Base-by-base conservation (phyloP, 30 jellyfish, hydroid and myxozoan genomes). In the Aurelia coerulea region DNA sequence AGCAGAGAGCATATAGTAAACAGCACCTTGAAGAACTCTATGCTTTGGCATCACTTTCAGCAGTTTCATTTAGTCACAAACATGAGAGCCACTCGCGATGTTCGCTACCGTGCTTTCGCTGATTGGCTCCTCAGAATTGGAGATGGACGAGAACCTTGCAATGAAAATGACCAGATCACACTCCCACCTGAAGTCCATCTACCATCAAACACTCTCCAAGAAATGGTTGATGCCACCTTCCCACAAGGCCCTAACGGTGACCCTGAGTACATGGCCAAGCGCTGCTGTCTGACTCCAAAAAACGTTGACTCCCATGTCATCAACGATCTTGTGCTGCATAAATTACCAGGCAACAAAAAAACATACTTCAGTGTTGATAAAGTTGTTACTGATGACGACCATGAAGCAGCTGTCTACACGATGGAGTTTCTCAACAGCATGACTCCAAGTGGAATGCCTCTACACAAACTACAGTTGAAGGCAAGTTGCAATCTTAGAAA, bases 11-110 rank as follows among this genome's bases (percentile, higher is more conserved):
- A 73, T 33, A 83, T 62, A 69, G 86, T 81, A 14, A 58, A 70
- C 46, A 35, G 69, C 14, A 35, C 87, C 65, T 13, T 67, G 77
- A 81, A 69, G 54, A 83, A 37, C 15, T 83, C 92, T 34, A 56
- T 23, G 3, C 72, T 83, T 67, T 70, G 86, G 92, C 74, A 35
- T 18, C 95, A 75, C 62, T 86, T 75, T 65, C 84, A 86, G 10
- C 84, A 52, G 41, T 65, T 86, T 64, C 78, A 66, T 14, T 62
- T 74, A 62, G 51, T 53, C 2, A 68, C 62, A 18, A 74, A 86
- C 85, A 86, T 86, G 91, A 49, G 92, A 41, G 78, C 90, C 29
- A 81, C 42, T 31, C 85, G 64, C 33, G 78, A 74, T 56, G 73
- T 62, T 31, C 49, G 74, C 23, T 74, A 86, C 65, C 14, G 81